Conservation (phyloP, 2,113 vertebrate species). For the Rhizomys pruinosus region DNA sequence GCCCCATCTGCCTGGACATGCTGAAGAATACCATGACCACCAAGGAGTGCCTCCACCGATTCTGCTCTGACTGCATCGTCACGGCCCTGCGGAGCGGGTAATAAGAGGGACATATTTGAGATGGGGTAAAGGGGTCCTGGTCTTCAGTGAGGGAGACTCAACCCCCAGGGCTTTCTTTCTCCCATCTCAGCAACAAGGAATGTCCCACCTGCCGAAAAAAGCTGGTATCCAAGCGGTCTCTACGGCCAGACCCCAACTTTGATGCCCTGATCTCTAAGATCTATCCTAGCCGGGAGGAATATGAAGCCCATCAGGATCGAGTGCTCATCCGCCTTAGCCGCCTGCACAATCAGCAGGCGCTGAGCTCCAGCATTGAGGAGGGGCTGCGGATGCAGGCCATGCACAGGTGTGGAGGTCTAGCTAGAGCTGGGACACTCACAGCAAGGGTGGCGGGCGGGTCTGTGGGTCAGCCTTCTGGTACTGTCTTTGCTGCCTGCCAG, state of each 20-base stretch:
- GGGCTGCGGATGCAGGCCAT: constrained; percentile 94
- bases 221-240: constrained; percentile 93
- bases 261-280: constrained; percentile 95
- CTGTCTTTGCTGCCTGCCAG: constrained; percentile 9
- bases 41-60: constrained; percentile 95
- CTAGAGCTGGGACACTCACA: background rate
- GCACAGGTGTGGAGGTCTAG: constrained; percentile 87
- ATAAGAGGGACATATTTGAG: background rate
- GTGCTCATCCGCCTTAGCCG: constrained; percentile 93
- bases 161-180: background rate
- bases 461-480: background rate
- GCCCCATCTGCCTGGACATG: constrained; percentile 96
- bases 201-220: constrained; percentile 96
- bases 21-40: constrained; percentile 96
- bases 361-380: constrained; percentile 95
- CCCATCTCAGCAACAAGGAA: constrained; percentile 91
- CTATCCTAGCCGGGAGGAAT: constrained; percentile 94
- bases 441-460: background rate
- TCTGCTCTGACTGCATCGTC: constrained; percentile 96
- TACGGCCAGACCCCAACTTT: constrained; percentile 93
- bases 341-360: constrained; percentile 93
- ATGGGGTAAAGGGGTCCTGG: background rate
- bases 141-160: background rate
- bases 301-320: constrained; percentile 93
- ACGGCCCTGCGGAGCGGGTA: constrained; percentile 93